Percentiles rank a stretch among this genome's conserved stretches.
Conservation (phyloP, 1,140 invertebrate genomes). For the Eumaeus atala region DNA sequence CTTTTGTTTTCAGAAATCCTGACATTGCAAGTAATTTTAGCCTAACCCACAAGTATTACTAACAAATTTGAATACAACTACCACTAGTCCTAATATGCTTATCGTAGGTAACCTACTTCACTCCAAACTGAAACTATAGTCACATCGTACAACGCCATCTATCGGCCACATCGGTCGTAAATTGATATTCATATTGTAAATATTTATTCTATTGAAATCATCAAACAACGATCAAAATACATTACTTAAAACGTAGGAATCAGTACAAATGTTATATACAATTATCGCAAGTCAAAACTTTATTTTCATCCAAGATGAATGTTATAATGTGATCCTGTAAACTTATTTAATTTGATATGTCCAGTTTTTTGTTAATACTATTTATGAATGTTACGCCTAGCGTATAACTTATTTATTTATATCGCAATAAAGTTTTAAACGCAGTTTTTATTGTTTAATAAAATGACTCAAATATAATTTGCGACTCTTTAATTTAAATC, state of each 20-base stretch:
- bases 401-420: slow-evolving; percentile 2
- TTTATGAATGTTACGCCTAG: slow-evolving; percentile 7
- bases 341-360: neutral
- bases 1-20: slow-evolving; percentile 7
- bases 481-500: neutral
- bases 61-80: slow-evolving; percentile 7
- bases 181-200: slow-evolving; percentile 4
- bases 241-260: slow-evolving; percentile 1
- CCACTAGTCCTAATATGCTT: slow-evolving; percentile 2
- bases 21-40: slow-evolving; percentile 13
- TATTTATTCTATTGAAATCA: neutral
- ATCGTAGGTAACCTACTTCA: slow-evolving; percentile 1
- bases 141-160: slow-evolving; percentile 2
- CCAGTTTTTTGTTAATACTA: slow-evolving; percentile 2
- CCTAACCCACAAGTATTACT: slow-evolving; percentile 18
- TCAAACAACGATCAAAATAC: neutral
- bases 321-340: neutral
- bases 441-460: slow-evolving; percentile 7
- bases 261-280: slow-evolving; percentile 3
- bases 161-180: neutral
- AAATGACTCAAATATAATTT: neutral
- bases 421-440: neutral
- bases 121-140: slow-evolving; percentile 1
- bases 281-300: neutral
- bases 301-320: slow-evolving; percentile 4